Evolutionary conservation across 2,113 vertebrate species (phyloP), one percentile per base, ranked within the genome.

Genomic region (Hyla sarda): DNA sequence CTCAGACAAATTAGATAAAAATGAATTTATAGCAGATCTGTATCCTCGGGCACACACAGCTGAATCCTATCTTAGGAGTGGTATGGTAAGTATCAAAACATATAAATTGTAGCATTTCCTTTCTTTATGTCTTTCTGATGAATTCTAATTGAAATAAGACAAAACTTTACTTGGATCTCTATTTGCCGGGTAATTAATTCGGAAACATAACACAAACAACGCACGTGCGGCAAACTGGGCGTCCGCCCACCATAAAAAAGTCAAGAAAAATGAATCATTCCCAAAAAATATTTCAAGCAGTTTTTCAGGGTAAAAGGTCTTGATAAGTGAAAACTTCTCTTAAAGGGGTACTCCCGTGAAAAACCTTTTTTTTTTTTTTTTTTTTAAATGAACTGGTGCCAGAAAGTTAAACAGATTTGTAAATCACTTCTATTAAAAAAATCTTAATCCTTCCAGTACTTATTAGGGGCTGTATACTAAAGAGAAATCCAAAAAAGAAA

Each of bases 1-100:
- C 96, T 97, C 96, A 96, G 94, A 96, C 96, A 97, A 99, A 97
- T 96, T 96, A 95, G 95, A 96, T 97, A 96, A 96, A 98, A 99
- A 99, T 99, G 96, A 97, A 97, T 98, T 98, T 98, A 97, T 93
- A 95, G 93, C 93, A 94, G 93, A 93, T 95, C 94, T 81, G 92
- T 94, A 78, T 95, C 97, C 96, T 88, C 78, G 91, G 94, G 96
- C 85, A 96, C 96, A 78, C 83, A 92, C 90, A 88, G 90, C 89
- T 92, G 94, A 94, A 93, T 3, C 87, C 89, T 91, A 92, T 93
- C 90, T 93, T 94, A 92, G 91, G 92, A 91, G 89, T 88, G 94
- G 90, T 82, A 89, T 86, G 90, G 91, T 87, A 89, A 92, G 92
- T 92, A 93, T 94, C 91, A 94, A 93, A 95, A 94, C 91, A 93